A percentile compares a stretch with the other conserved stretches of the same genome.
phyloP scores from a whole-genome alignment of 2,113 vertebrate genomes.

The Indicator maculatus region DNA sequence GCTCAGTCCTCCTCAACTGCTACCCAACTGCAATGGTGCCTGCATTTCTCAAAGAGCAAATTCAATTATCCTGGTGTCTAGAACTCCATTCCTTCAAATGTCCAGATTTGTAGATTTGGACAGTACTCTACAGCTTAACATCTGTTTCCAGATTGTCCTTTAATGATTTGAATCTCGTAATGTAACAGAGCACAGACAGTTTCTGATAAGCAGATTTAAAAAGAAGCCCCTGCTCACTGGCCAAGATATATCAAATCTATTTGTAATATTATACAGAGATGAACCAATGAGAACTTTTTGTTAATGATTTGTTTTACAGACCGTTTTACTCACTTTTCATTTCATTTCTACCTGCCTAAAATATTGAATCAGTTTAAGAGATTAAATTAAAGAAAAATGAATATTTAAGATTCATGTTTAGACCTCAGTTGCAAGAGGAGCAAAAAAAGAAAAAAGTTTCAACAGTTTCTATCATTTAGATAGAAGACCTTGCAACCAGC shows the following conservation, averaged over 20 bases:
- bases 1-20: neutral
- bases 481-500: neutral
- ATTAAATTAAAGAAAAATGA: neutral
- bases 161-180: neutral
- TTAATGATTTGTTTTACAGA: neutral
- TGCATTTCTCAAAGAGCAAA: neutral
- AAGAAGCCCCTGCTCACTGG: neutral
- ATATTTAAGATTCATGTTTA: neutral
- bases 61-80: neutral
- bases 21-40: neutral
- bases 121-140: neutral
- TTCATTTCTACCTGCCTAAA: neutral
- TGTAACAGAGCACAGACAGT: neutral
- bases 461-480: neutral
- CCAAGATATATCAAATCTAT: neutral
- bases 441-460: neutral
- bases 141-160: neutral
- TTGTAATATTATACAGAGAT: neutral
- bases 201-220: neutral
- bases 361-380: neutral
- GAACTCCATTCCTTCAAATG: neutral
- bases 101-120: neutral
- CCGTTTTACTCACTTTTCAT: neutral
- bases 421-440: neutral
- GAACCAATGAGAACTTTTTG: neutral